Percentiles rank a stretch among this genome's conserved stretches.
These are phyloP conservation scores for Microctonus brassicae DNA, from an alignment of 2,888 invertebrate genomes.

Conservation along the genomic window DNA sequence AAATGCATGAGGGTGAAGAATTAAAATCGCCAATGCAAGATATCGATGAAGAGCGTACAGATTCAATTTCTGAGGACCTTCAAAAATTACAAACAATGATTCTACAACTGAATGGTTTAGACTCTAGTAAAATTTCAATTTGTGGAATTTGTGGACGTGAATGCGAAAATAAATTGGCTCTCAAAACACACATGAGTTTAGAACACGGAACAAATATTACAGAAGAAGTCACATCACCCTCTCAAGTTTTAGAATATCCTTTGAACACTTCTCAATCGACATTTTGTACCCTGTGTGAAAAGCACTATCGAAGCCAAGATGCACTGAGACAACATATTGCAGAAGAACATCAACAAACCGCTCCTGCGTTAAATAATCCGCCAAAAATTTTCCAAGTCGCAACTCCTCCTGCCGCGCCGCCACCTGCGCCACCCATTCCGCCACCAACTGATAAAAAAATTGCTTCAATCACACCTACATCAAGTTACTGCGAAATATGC, in stretches of 20 bases:
- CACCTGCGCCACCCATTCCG: constrained; percentile 48
- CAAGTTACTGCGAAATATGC: constrained; percentile 96
- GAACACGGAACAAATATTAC: constrained; percentile 72
- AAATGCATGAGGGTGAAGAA: constrained; percentile 62
- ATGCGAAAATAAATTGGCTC: constrained; percentile 79
- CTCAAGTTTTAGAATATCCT: constrained; percentile 64
- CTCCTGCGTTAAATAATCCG: constrained; percentile 26
- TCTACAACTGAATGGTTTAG: constrained; percentile 86
- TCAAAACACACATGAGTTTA: constrained; percentile 79
- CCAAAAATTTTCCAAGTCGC: constrained; percentile 38
- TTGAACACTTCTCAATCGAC: constrained; percentile 48
- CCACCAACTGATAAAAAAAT: constrained; percentile 72
- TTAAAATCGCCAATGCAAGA: constrained; percentile 54
- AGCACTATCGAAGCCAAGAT: constrained; percentile 75
- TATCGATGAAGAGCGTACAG: constrained; percentile 69
- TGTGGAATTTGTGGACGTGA: constrained; percentile 82
- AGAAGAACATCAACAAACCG: constrained; percentile 75
- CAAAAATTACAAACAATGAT: constrained; percentile 93
- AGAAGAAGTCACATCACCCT: constrained; percentile 56
- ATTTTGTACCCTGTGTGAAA: constrained; percentile 73
- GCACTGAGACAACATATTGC: constrained; percentile 79
- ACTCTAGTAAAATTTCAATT: constrained; percentile 72
- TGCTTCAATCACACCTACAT: constrained; percentile 79
- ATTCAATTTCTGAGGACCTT: constrained; percentile 85
- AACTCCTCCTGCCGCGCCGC: constrained; percentile 27